Conservation (phyloP, 1,140 invertebrate species). For the Drosophila ficusphila region DNA sequence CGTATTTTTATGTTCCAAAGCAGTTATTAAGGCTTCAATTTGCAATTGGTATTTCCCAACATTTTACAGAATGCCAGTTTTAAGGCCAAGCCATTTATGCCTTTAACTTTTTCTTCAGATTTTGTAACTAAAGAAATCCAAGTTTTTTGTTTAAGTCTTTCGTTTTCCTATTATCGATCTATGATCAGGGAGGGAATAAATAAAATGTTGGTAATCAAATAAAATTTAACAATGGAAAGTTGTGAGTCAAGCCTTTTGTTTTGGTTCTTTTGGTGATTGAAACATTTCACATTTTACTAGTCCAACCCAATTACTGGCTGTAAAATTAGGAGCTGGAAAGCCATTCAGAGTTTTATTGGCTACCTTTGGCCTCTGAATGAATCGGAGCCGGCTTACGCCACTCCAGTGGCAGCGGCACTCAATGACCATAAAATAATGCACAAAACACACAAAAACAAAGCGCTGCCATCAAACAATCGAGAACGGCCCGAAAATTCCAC, state of each 20-base stretch:
- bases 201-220: constrained; percentile 1
- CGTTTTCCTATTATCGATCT: constrained; percentile 3
- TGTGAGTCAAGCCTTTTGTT: neutral
- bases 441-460: constrained; percentile 46
- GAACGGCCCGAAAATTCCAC: constrained; percentile 59
- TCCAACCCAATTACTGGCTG: constrained; percentile 7
- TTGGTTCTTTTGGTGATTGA: constrained; percentile 4
- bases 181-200: neutral
- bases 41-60: neutral
- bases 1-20: neutral
- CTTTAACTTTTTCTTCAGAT: no score
- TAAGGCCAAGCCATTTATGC: no score
- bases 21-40: neutral
- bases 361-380: constrained; percentile 22
- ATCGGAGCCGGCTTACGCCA: constrained; percentile 25
- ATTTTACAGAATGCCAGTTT: neutral
- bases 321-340: constrained; percentile 17
- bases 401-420: constrained; percentile 39
- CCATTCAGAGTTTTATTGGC: constrained; percentile 26
- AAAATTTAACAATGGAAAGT: neutral
- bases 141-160: constrained; percentile 57
- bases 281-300: neutral
- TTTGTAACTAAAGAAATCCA: neutral
- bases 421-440: constrained; percentile 47
- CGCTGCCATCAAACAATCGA: constrained; percentile 51